Base-by-base conservation (phyloP, 2,113 vertebrate species). In the Antechinus stuartii region DNA sequence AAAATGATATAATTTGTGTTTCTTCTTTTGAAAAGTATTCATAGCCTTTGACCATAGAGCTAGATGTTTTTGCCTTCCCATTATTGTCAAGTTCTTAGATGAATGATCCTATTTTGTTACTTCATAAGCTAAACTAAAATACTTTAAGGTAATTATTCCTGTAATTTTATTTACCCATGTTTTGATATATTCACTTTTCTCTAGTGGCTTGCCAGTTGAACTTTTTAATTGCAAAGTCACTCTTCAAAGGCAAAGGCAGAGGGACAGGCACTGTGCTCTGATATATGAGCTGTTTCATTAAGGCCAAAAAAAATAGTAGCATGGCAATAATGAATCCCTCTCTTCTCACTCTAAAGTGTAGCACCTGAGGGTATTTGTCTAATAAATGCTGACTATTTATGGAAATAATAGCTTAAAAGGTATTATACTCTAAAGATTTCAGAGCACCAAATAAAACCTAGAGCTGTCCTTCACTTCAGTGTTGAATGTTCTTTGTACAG, bases 101-200 rank as follows among this genome's bases (percentile, higher is more conserved):
- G 55, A 97, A 94, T 94, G n/a, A 1, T 5, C 57, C 27, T 96
- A 89, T 93, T 95, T 97, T 76, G 90, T 97, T 97, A 94, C 27
- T 26, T 42, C 98, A 97, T 96, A 56, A 96, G 96, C 91, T 53
- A 12, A 0, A 35, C 93, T 97, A 95, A 97, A 97, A 90, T 61
- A 46, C 55, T 96, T 98, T 14, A 94, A 89, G 91, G 56, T 90
- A 96, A 95, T 97, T 96, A 90, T 92, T 42, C 14, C 93, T 94
- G 46, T 25, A 89, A 89, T 96, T 94, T 95, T 95, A 93, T 96
- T 96, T 97, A 76, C 16, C 14, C 0, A 0, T 91, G 42, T 95
- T 97, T 95, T 93, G 93, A 94, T 16, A 94, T 30, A 57, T 95
- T 49, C n/a, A 8, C 26, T 97, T 97, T 92, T 14, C 5, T 61